These are phyloP conservation scores for Thecocarcelia acutangulata DNA, from an alignment of 2,888 invertebrate genomes.

Conservation along the genomic window DNA sequence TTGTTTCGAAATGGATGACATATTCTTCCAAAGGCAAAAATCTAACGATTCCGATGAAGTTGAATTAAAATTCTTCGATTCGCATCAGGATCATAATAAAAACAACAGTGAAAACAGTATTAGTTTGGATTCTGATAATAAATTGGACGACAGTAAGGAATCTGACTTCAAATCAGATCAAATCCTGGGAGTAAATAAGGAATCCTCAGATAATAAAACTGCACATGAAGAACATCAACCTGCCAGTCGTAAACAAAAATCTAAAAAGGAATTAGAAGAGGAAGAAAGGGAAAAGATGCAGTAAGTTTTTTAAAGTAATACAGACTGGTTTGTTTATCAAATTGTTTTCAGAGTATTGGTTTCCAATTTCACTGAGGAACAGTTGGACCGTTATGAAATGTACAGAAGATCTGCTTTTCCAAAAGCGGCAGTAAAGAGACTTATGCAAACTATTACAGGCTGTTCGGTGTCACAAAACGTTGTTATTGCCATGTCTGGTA, in stretches of 20 bases:
- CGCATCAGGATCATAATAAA: conserved; percentile 53
- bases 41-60: conserved; percentile 74
- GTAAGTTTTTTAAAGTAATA: conserved; percentile 83
- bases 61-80: conserved; percentile 76
- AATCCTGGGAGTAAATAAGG: conserved; percentile 40
- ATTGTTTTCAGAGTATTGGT: conserved; percentile 90
- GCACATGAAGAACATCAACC: conserved; percentile 63
- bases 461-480: conserved; percentile 99
- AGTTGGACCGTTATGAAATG: conserved; percentile 99
- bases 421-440: conserved; percentile 96
- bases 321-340: neutral
- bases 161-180: conserved; percentile 28
- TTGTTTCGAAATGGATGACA: conserved; percentile 74
- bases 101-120: conserved; percentile 43
- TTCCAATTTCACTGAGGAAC: conserved; percentile 99
- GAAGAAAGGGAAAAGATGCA: conserved; percentile 98
- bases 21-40: conserved; percentile 74
- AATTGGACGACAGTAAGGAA: conserved; percentile 51
- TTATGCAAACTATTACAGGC: conserved; percentile 99
- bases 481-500: conserved; percentile 99
- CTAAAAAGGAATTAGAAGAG: conserved; percentile 93
- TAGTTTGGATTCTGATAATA: conserved; percentile 48
- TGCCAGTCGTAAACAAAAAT: conserved; percentile 85
- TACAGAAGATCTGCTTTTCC: conserved; percentile 98
- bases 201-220: conserved; percentile 45